These are phyloP conservation scores for Copsychus sechellarum DNA, from an alignment of 2,113 vertebrate species.

Conservation along the genomic window DNA sequence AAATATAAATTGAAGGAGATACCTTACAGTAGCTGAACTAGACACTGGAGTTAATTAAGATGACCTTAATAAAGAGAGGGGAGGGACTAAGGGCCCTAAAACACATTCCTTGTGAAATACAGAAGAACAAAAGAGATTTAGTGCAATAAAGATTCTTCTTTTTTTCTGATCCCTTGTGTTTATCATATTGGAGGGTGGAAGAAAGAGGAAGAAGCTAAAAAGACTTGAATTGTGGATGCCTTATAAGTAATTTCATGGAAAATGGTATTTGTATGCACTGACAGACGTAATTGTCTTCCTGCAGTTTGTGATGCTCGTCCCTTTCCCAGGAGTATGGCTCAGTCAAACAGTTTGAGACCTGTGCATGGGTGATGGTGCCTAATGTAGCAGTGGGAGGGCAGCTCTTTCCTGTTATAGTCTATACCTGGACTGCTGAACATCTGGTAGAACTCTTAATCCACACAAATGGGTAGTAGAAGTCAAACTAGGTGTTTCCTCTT, in stretches of 20 bases:
- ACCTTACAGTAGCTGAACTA: neutral
- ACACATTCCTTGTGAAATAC: neutral
- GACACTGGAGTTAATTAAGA: neutral
- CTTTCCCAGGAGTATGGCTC: neutral
- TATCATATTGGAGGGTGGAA: neutral
- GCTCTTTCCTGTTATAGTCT: neutral
- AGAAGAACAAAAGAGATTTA: neutral
- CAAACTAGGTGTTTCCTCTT: neutral
- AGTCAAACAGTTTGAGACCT: neutral
- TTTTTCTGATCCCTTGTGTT: neutral
- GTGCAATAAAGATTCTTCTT: neutral
- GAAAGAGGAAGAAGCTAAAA: neutral
- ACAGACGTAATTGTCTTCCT: neutral
- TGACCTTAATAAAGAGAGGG: neutral
- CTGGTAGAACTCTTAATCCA: neutral
- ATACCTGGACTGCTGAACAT: neutral
- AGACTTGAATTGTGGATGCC: neutral
- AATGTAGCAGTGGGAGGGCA: neutral
- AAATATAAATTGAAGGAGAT: slow-evolving; percentile 32
- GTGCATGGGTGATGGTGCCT: neutral
- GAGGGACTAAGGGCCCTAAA: neutral
- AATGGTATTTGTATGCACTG: neutral
- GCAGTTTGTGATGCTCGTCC: neutral
- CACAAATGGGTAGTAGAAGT: neutral
- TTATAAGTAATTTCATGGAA: neutral